These are phyloP conservation scores for Halcyon badia DNA, from an alignment of 2,797 vertebrate genomes.

Conservation along the genomic window DNA sequence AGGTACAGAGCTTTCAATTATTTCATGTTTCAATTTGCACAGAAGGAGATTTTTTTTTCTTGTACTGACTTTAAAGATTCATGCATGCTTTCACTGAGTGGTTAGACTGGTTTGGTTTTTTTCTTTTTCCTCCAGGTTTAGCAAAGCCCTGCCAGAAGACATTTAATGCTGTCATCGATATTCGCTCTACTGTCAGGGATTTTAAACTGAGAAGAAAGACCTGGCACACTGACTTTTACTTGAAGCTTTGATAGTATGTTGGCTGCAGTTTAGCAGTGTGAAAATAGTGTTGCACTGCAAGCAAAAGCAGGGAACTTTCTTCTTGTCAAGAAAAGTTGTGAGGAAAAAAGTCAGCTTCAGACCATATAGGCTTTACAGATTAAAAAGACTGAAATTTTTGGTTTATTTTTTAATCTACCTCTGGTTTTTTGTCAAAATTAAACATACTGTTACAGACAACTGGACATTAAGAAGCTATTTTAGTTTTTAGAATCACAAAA, in stretches of 20 bases:
- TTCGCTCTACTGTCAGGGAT: conserved; percentile 26
- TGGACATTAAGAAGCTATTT: not conserved
- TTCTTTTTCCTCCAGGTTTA: not conserved
- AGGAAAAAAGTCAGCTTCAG: not conserved
- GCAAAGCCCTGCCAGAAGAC: conserved; percentile 35
- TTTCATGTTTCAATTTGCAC: conserved; percentile 5
- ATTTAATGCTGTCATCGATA: conserved; percentile 58
- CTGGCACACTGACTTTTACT: conserved; percentile 13
- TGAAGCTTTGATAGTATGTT: conserved; percentile 53
- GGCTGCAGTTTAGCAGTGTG: conserved; percentile 9
- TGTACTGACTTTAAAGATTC: not conserved
- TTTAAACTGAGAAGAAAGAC: conserved; percentile 52
- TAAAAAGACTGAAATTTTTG: not conserved
- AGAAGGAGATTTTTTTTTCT: not conserved
- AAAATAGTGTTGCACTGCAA: conserved; percentile 50
- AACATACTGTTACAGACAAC: not conserved
- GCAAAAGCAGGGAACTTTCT: conserved; percentile 7
- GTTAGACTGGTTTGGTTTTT: not conserved
- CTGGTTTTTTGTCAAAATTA: not conserved
- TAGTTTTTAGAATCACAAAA: not conserved
- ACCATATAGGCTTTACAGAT: not conserved
- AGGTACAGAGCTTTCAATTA: not conserved
- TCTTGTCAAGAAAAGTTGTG: conserved; percentile 13
- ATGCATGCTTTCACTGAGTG: not conserved
- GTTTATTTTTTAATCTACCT: not conserved